Conservation (phyloP, 2,113 vertebrate species). For the Synodontis membranacea region DNA sequence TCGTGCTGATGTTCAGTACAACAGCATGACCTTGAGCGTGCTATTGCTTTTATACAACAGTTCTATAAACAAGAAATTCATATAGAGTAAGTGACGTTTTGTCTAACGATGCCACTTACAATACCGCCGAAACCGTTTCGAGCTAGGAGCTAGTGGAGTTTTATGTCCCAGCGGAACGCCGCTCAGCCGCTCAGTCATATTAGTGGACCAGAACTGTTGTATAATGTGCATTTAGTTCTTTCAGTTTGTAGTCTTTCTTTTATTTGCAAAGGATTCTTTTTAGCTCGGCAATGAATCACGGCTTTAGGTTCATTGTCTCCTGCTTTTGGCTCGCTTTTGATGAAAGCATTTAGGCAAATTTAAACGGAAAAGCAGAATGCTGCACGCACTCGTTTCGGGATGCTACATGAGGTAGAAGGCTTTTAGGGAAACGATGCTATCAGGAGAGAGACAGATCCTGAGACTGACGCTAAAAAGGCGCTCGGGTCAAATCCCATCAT, state of each 20-base stretch:
- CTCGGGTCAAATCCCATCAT: background rate
- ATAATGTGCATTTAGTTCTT: background rate
- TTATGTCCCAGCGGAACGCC: too few relatives aligned
- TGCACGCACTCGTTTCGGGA: background rate
- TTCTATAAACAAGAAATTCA: too few relatives aligned
- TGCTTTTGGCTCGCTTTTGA: background rate
- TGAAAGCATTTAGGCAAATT: background rate
- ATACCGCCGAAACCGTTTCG: too few relatives aligned
- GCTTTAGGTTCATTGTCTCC: background rate
- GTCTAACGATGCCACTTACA: too few relatives aligned
- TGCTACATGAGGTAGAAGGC: background rate
- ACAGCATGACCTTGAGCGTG: too few relatives aligned
- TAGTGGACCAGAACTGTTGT: too few relatives aligned
- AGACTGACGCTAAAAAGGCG: background rate
- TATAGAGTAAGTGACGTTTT: too few relatives aligned
- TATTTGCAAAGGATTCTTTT: background rate
- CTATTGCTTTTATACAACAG: too few relatives aligned
- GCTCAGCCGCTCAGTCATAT: too few relatives aligned
- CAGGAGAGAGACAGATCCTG: background rate
- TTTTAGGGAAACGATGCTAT: background rate
- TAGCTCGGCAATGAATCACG: constrained; percentile 1
- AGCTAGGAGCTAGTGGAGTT: too few relatives aligned
- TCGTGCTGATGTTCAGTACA: too few relatives aligned
- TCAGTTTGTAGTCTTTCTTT: background rate
- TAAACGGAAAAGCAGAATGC: background rate